These are phyloP conservation scores for Blastobasis adustella DNA, from an alignment of 2,888 invertebrate species.

Conservation along the genomic window DNA sequence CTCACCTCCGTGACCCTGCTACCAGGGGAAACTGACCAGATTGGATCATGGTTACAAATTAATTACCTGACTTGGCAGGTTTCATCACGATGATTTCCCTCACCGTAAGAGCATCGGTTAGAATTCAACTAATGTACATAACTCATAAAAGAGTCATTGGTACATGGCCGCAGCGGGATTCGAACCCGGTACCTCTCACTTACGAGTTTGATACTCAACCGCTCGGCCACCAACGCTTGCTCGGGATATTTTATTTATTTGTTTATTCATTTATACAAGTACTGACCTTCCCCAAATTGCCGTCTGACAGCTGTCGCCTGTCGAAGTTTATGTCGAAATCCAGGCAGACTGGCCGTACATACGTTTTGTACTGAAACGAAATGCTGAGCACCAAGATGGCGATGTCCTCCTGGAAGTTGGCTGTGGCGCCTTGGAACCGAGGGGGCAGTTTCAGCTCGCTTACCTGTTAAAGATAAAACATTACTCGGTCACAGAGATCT, in stretches of 20 bases:
- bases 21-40: too few species aligned
- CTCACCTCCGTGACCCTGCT: too few species aligned
- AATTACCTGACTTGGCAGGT: too few species aligned
- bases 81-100: too few species aligned
- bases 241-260: background rate
- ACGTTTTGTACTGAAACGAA: constrained; percentile 35
- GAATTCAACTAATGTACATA: too few species aligned
- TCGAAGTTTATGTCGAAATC: constrained; percentile 24
- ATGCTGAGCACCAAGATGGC: constrained; percentile 51
- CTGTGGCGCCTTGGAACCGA: constrained; percentile 47
- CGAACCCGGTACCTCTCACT: too few species aligned
- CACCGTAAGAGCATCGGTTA: too few species aligned
- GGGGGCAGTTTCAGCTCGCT: constrained; percentile 46
- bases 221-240: background rate
- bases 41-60: too few species aligned
- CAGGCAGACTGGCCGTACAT: constrained; percentile 55
- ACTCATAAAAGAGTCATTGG: too few species aligned
- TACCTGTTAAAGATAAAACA: constrained; percentile 27
- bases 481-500: background rate
- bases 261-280: too few species aligned
- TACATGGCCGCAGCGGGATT: too few species aligned
- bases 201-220: too few species aligned
- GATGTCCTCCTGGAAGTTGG: constrained; percentile 64
- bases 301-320: constrained; percentile 7
- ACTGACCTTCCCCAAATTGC: constrained; percentile 16